Conservation (phyloP, 1,140 invertebrate genomes). For the Dreissena rostriformis region DNA sequence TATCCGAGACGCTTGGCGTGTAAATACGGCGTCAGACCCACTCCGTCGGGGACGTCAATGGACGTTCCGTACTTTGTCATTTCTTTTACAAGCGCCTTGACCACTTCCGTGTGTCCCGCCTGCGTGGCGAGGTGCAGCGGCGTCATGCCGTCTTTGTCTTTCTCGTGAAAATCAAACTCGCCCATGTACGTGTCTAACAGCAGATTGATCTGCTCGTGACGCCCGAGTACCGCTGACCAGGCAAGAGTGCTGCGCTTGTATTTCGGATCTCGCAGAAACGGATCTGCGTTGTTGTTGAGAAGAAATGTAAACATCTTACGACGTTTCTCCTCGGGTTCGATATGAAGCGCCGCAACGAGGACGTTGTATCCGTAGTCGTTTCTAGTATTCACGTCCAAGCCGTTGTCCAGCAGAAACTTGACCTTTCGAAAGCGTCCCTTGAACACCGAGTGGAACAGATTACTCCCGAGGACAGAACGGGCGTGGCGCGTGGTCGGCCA, state of each 20-base stretch:
- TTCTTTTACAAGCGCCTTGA: constrained; percentile 61
- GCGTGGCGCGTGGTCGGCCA: constrained; percentile 41
- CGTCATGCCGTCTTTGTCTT: constrained; percentile 72
- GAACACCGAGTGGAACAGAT: constrained; percentile 68
- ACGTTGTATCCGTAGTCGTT: constrained; percentile 88
- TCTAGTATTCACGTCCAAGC: constrained; percentile 96
- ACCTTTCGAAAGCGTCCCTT: constrained; percentile 87
- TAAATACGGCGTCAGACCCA: constrained; percentile 74
- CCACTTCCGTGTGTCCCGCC: constrained; percentile 61
- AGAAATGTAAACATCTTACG: constrained; percentile 70
- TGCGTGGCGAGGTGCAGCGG: constrained; percentile 73
- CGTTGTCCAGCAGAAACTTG: constrained; percentile 68
- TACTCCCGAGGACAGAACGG: constrained; percentile 62
- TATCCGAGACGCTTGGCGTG: constrained; percentile 74
- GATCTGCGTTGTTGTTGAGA: constrained; percentile 66
- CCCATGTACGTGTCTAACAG: constrained; percentile 69
- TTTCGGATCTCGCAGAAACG: constrained; percentile 61
- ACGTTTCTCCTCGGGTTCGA: constrained; percentile 65
- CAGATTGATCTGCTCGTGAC: constrained; percentile 60
- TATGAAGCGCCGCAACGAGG: constrained; percentile 72
- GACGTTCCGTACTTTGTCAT: constrained; percentile 67
- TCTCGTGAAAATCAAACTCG: constrained; percentile 71
- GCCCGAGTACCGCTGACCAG: constrained; percentile 72
- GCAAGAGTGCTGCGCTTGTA: constrained; percentile 65
- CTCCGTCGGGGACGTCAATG: constrained; percentile 73